Conservation (phyloP, 2,888 invertebrate species). For the Coelogynopora nodosa region DNA sequence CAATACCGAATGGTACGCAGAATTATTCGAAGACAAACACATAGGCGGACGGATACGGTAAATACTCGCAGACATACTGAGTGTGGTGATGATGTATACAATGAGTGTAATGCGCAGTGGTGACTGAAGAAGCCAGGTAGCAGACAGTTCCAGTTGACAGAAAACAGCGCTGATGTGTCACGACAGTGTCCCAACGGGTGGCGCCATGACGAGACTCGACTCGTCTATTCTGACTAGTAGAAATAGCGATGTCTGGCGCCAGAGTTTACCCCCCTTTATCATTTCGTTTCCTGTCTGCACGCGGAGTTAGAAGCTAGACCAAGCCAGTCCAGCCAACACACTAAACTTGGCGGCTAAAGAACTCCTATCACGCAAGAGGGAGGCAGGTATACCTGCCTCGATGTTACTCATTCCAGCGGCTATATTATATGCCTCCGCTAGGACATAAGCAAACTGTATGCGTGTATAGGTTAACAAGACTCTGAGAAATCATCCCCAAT, state of each 20-base stretch:
- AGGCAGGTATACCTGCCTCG: not conserved
- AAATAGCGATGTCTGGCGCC: not conserved
- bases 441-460: not conserved
- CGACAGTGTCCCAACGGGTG: not conserved
- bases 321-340: too few species aligned
- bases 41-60: not conserved
- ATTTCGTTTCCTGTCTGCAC: constrained; percentile 15
- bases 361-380: not conserved
- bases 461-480: not conserved
- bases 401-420: not conserved
- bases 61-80: too few species aligned
- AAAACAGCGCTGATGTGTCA: not conserved
- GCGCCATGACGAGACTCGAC: not conserved
- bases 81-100: too few species aligned
- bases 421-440: not conserved
- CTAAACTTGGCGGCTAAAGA: not conserved
- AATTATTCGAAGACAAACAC: not conserved
- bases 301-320: not conserved
- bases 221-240: not conserved
- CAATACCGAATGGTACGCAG: not conserved
- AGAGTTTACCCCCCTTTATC: not conserved
- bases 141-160: not conserved
- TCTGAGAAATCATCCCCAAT: not conserved
- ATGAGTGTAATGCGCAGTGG: too few species aligned
- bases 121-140: not conserved